Evolutionary conservation across 2,888 invertebrate species (phyloP).

Genomic region (Allygus modestus): DNA sequence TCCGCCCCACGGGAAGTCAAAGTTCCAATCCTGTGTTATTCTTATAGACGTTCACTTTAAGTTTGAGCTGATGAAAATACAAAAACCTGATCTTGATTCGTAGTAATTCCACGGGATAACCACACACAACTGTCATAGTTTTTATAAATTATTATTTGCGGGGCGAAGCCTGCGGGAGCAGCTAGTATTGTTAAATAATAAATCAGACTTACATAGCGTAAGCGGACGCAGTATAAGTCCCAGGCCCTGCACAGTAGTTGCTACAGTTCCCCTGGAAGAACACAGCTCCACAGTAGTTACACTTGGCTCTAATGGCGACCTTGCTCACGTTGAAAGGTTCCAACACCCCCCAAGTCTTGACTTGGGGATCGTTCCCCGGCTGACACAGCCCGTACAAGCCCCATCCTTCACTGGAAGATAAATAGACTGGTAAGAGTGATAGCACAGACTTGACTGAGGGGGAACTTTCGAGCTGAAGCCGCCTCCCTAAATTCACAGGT

Average conservation of each 20-base stretch:
- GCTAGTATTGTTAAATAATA: neutral
- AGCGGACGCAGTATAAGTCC: neutral
- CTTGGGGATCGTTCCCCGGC: neutral
- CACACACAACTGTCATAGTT: no score
- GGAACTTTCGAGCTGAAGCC: no score
- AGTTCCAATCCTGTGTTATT: no score
- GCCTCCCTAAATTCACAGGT: no score
- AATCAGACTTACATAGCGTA: conserved; percentile 31
- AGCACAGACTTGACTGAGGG: no score
- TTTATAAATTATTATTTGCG: no score
- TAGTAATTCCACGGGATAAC: no score
- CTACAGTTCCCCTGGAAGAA: neutral
- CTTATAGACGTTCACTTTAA: no score
- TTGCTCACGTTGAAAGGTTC: conserved; percentile 28
- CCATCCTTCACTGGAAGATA: conserved; percentile 40
- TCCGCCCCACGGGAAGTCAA: no score
- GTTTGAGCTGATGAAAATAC: no score
- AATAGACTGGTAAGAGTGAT: neutral
- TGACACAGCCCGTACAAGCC: conserved; percentile 7
- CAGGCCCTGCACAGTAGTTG: neutral
- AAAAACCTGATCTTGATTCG: no score
- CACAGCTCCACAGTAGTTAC: conserved; percentile 2
- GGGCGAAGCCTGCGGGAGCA: no score
- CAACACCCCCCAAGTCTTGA: conserved; percentile 21
- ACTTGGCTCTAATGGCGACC: conserved; percentile 27